Conservation (phyloP, 1,140 invertebrate genomes). For the Macrosteles quadrilineatus region DNA sequence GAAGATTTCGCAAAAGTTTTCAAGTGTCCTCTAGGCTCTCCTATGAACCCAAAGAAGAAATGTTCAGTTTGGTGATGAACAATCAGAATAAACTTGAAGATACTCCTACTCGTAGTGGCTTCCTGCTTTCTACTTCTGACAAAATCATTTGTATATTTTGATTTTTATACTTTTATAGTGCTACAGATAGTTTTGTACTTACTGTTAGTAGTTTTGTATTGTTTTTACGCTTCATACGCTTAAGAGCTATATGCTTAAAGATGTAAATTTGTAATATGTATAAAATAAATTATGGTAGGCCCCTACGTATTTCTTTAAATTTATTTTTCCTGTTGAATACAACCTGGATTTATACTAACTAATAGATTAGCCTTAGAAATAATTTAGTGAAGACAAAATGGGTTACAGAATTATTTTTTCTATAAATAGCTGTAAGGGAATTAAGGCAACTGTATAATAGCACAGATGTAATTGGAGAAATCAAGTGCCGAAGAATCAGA, state of each 20-base stretch:
- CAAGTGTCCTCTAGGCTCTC: slow-evolving; percentile 64
- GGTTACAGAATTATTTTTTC: too few species aligned
- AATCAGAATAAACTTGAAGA: not conserved
- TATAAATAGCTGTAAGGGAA: too few species aligned
- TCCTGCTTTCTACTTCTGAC: not conserved
- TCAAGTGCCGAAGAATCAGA: too few species aligned
- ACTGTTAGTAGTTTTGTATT: not conserved
- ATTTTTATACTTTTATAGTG: not conserved
- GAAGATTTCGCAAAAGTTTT: slow-evolving; percentile 74
- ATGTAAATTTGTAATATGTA: too few species aligned
- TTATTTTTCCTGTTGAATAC: too few species aligned
- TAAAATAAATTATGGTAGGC: too few species aligned
- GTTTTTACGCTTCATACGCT: not conserved
- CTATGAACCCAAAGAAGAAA: slow-evolving; percentile 80
- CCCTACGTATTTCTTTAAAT: too few species aligned
- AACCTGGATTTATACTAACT: too few species aligned
- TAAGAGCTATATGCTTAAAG: not conserved
- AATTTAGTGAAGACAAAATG: too few species aligned
- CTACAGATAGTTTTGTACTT: not conserved
- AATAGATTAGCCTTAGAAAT: too few species aligned
- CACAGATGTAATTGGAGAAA: too few species aligned
- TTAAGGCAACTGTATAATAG: too few species aligned
- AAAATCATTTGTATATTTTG: not conserved
- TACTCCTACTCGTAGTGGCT: not conserved
- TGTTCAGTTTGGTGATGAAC: slow-evolving; percentile 75